phyloP scores from a whole-genome alignment of 2,113 vertebrate species.

The Caranx ignobilis region DNA sequence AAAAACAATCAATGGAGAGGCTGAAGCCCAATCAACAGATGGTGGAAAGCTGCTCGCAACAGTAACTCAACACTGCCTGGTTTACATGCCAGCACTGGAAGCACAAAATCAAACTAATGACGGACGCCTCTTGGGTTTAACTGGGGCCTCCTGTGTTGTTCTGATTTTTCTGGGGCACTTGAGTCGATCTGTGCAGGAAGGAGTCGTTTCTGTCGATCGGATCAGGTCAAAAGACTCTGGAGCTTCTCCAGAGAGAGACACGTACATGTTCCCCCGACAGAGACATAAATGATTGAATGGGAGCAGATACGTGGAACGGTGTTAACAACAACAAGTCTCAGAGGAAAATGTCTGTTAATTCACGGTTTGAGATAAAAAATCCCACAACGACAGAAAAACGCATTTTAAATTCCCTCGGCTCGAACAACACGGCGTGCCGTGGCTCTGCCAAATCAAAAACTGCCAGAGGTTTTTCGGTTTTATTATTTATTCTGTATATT shows the following conservation, averaged over 20 bases:
- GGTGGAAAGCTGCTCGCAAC: conserved; percentile 41
- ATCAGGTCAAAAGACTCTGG: not conserved
- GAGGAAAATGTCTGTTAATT: conserved; percentile 18
- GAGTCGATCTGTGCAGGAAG: conserved; percentile 32
- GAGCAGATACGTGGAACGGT: not conserved
- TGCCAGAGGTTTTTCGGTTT: not conserved
- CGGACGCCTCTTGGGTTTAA: conserved; percentile 43
- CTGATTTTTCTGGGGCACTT: conserved; percentile 31
- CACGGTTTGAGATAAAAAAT: not conserved
- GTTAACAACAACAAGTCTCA: not conserved
- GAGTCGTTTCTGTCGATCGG: conserved; percentile 11
- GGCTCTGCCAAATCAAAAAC: not conserved
- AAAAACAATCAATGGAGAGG: conserved; percentile 51
- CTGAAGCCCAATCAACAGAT: conserved; percentile 64
- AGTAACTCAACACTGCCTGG: conserved; percentile 37
- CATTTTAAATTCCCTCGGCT: not conserved
- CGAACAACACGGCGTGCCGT: not conserved
- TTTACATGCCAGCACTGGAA: conserved; percentile 32
- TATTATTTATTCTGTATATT: not conserved
- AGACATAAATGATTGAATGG: conserved; percentile 17
- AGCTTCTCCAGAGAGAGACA: not conserved
- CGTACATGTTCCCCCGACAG: not conserved
- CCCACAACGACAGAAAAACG: not conserved
- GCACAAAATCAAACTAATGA: conserved; percentile 50
- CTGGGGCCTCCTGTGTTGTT: not conserved